Evolutionary conservation across 2,113 vertebrate species (phyloP), one percentile per base, ranked within the genome.

Genomic region (Campylorhamphus procurvoides): DNA sequence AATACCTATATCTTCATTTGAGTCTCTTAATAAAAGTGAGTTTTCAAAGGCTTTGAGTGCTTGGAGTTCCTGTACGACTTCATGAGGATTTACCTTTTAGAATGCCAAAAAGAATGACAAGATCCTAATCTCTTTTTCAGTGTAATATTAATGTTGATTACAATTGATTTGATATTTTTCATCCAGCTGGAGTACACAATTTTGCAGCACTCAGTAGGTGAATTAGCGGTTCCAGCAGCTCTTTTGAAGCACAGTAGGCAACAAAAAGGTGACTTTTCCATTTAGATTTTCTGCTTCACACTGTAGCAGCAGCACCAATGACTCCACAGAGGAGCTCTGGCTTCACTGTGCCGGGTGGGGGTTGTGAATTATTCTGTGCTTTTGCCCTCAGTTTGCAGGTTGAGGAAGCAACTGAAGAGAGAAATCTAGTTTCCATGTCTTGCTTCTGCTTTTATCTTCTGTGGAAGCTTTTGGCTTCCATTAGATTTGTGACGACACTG

Each of bases 341-440:
- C 44, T 22, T 75, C 2, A 0, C 19, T 14, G 10, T 33, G 18
- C 33, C 50, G 13, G 22, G 25, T 35, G 31, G 3, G 11, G 22
- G 17, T 33, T 46, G 18, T n/a, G 29, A 1, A 0, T 75, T 74
- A 42, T 29, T 66, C 64, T 0, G 0, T 6, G 10, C 17, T 52
- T 84, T 76, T 56, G 19, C 7, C 37, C 44, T 63, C n/a, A 39
- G 23, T 59, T 67, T 83, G 20, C n/a, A 75, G 39, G 9, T 69
- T 71, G 33, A 67, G 42, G 56, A 77, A 67, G 15, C 8, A 66
- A 24, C 18, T 27, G 44, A 13, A 63, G 31, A 74, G 7, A 40
- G 35, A 62, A 78, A 13, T 63, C 25, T 79, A 56, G 10, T 39
- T 81, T 58, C 18, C 3, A 1, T 31, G 31, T 33, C 44, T 81